phyloP scores from a whole-genome alignment of 2,113 vertebrate genomes.

The Hippoglossus stenolepis region DNA sequence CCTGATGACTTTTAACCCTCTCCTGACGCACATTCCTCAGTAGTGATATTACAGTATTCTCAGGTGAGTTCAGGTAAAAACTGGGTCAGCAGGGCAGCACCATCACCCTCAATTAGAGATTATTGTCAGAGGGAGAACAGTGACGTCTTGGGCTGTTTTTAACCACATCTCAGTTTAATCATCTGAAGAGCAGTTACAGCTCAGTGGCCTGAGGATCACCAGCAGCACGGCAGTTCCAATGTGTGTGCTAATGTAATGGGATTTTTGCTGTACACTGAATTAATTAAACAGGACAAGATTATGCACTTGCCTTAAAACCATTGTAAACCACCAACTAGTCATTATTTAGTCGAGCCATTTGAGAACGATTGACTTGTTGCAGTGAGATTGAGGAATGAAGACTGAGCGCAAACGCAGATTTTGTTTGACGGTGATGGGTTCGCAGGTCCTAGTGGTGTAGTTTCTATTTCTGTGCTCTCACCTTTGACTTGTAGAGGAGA shows the following conservation, averaged over 20 bases:
- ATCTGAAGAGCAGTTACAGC: conserved; percentile 26
- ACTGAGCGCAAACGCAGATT: no score
- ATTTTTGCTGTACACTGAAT: not conserved
- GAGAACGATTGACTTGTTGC: not conserved
- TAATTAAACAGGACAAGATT: conserved; percentile 15
- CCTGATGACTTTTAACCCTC: no score
- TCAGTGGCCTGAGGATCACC: not conserved
- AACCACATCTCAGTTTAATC: conserved; percentile 49
- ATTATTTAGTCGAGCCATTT: not conserved
- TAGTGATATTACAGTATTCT: not conserved
- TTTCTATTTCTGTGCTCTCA: not conserved
- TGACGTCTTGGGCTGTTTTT: conserved; percentile 21
- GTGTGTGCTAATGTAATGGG: conserved; percentile 20
- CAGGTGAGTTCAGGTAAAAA: not conserved
- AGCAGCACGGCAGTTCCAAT: not conserved
- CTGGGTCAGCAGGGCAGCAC: conserved; percentile 11
- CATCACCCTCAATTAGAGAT: conserved; percentile 32
- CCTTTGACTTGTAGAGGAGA: not conserved
- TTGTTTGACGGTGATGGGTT: not conserved
- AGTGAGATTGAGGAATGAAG: not conserved
- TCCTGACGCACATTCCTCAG: no score
- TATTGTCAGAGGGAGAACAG: conserved; percentile 19
- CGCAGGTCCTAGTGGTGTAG: not conserved
- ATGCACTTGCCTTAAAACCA: not conserved
- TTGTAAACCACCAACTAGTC: not conserved